Conservation (phyloP, 2,888 invertebrate species). For the Meghimatium bilineatum region DNA sequence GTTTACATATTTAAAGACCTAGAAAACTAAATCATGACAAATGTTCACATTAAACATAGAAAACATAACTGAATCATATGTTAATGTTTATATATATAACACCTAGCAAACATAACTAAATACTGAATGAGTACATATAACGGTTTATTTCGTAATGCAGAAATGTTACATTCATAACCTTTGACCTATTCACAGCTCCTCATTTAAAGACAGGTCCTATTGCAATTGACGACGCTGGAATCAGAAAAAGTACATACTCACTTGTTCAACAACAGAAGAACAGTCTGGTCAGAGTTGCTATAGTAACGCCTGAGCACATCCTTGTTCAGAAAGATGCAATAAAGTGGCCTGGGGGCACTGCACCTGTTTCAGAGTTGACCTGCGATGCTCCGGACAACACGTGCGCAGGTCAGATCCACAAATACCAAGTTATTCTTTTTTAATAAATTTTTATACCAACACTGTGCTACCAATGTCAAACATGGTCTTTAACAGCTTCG, state of each 20-base stretch:
- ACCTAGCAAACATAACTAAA: too few species aligned
- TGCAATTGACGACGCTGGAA: conserved; percentile 8
- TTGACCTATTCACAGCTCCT: conserved; percentile 8
- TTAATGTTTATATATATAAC: too few species aligned
- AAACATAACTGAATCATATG: too few species aligned
- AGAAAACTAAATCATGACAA: too few species aligned
- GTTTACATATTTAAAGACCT: too few species aligned
- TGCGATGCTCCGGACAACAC: conserved; percentile 20
- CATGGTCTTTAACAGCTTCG: too few species aligned
- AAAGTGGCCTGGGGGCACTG: conserved; percentile 4
- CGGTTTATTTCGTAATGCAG: background rate
- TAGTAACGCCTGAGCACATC: background rate
- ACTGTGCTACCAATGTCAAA: too few species aligned
- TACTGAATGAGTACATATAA: too few species aligned
- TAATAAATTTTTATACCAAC: too few species aligned
- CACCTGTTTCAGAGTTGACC: conserved; percentile 22
- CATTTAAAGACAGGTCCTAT: conserved; percentile 28
- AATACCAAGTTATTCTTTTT: background rate
- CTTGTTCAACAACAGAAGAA: conserved; percentile 16
- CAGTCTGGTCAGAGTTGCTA: conserved; percentile 4
- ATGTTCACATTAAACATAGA: too few species aligned
- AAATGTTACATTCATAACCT: background rate
- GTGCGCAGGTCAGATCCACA: conserved; percentile 20
- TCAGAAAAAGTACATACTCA: conserved; percentile 18
- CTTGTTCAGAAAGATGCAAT: background rate